Percentiles rank a stretch among this genome's conserved stretches.
Conservation (phyloP, 1,140 invertebrate species). For the Nephila pilipes region DNA sequence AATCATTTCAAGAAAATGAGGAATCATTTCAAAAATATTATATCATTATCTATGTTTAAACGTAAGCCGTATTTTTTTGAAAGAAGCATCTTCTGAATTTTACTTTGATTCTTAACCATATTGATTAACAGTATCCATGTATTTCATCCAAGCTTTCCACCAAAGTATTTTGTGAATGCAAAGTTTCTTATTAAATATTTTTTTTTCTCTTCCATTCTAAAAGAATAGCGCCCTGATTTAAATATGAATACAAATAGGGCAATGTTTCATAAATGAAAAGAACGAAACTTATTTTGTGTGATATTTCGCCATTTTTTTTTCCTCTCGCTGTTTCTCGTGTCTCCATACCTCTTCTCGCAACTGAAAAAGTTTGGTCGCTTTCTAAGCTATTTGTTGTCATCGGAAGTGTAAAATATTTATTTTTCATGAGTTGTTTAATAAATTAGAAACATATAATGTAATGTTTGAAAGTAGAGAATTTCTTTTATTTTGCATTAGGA, state of each 20-base stretch:
- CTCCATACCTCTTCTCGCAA: too few species aligned
- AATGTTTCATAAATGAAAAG: constrained; percentile 59
- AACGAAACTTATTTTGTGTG: constrained; percentile 44
- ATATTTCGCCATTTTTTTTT: constrained; percentile 33
- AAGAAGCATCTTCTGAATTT: not conserved
- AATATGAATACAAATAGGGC: constrained; percentile 73
- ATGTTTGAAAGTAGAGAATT: not conserved
- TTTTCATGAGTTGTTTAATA: not conserved
- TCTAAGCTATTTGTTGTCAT: constrained; percentile 26
- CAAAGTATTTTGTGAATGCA: constrained; percentile 57
- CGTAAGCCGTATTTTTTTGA: not conserved
- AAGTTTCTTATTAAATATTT: constrained; percentile 70
- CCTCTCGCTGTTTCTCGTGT: not conserved
- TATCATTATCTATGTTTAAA: not conserved
- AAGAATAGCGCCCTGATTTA: constrained; percentile 65
- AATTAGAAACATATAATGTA: not conserved
- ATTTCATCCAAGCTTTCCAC: constrained; percentile 6
- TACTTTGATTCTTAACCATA: not conserved
- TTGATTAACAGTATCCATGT: not conserved
- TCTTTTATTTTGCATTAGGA: not conserved
- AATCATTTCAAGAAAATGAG: not conserved
- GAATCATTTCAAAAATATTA: not conserved
- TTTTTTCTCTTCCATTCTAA: not conserved
- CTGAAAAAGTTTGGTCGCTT: not conserved
- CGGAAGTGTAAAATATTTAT: constrained; percentile 13